Evolutionary conservation across 1,140 invertebrate species (phyloP), one percentile per base, ranked within the genome.

Genomic region (Trinorchestia longiramus): DNA sequence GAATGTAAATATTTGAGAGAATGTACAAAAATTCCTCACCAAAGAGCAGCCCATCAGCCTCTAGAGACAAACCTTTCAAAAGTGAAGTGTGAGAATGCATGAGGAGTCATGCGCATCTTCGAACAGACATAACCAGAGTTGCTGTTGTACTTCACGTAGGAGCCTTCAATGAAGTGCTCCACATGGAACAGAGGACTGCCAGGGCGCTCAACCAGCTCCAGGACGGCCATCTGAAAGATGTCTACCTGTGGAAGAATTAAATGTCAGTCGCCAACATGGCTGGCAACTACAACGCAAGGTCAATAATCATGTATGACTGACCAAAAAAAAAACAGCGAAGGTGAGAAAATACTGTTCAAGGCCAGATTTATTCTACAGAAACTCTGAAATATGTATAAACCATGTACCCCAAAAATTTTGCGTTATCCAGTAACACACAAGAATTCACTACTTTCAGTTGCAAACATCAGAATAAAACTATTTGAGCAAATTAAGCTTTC

Each of bases 61-160:
- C 19, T 28, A 43, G 44, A 41, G 42, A 0, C 96, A 91, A 91
- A 97, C 97, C 97, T 97, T 97, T 98, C 98, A 97, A 98, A 98
- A 4, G 98, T 98, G 97, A 98, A 98, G 97, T 98, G 98, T 97
- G 98, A 98, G 97, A 98, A 98, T 17, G 98, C 98, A 97, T 98
- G 98, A 96, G 98, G 98, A 36, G 98, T 98, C 43, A 97, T 97
- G 88, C 98, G 97, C 44, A 97, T 96, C 36, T 97, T 97, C 62
- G 98, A 97, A 43, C 98, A 97, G 3, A 98, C 98, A 97, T 98
- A 98, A 43, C 98, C 98, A 91, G 98, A 98, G 97, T 98, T 98
- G 8, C 98, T 98, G 97, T 98, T 98, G 97, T 98, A 98, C 97
- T 98, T 98, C 95, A 98, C 97, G 97, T 98, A 98, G 45, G 98